Base-by-base conservation (phyloP, 2,888 invertebrate genomes). In the Lacanobia wlatinum region DNA sequence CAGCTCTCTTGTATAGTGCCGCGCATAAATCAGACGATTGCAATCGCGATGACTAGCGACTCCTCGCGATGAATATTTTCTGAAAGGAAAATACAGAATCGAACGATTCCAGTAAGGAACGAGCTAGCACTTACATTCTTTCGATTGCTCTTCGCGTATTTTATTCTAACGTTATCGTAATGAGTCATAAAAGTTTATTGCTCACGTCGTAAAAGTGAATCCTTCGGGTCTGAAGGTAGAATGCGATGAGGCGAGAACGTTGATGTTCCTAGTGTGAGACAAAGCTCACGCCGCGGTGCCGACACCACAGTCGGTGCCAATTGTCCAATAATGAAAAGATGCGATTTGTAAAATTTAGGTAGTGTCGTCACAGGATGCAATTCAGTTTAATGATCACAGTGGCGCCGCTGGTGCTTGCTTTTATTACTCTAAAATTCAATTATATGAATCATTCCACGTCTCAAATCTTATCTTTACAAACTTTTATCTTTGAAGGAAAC, bases 181-280 rank as follows among this genome's bases (percentile, higher is more conserved):
- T 94, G 92, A 92, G 88, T 90, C 87, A 87, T 95, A 93, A 94
- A 94, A 91, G 83, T 93, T 94, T 94, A 95, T 92, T 89, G 88
- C 83, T 87, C 67, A 79, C 71, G 82, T 93, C 92, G 90, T 94
- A 93, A 94, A 94, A 90, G 87, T 83, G 86, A 90, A 91, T 93
- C 89, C 89, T 89, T 90, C 90, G 87, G 89, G 88, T 91, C 87
- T 69, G 83, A 83, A 84, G 87, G 87, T 87, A 84, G 80, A 76
- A 86, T 72, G 84, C 78, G 85, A 85, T 86, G 88, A 87, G 84
- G 87, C 88, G 89, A 89, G 80, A 88, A 86, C 84, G 77, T 87
- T 76, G 84, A 80, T 84, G 87, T 84, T 86, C 87, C 83, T 85
- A 89, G 76, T 85, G 84, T 75, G 77, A 78, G 83, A 86, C 88